phyloP scores from a whole-genome alignment of 1,140 invertebrate species.

The Sycophila sp. region DNA sequence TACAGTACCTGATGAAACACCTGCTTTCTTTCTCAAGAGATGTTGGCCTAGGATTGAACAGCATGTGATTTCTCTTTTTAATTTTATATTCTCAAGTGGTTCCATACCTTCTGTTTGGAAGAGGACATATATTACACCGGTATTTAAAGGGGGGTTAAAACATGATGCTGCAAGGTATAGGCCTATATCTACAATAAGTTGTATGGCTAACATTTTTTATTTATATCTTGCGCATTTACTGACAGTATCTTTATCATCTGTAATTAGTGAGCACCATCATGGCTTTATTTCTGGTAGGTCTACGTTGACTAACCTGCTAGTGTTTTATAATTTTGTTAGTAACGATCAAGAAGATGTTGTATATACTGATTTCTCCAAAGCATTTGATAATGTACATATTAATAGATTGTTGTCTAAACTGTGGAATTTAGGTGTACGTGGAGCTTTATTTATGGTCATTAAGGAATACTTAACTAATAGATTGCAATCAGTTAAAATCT shows the following conservation, averaged over 20 bases:
- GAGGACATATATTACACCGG: too few species aligned
- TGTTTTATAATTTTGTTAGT: constrained; percentile 41
- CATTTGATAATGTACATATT: constrained; percentile 47
- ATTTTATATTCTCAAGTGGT: too few species aligned
- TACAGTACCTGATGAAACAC: too few species aligned
- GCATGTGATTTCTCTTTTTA: too few species aligned
- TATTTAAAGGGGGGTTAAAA: constrained; percentile 34
- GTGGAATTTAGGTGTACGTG: neutral
- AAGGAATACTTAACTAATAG: neutral
- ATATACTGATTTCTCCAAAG: too few species aligned
- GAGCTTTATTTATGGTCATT: too few species aligned
- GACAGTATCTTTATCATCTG: neutral
- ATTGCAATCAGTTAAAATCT: neutral
- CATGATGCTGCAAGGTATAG: constrained; percentile 41
- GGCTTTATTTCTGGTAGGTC: constrained; percentile 44
- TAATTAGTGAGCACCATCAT: constrained; percentile 40
- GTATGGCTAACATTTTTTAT: constrained; percentile 49
- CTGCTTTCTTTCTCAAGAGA: neutral
- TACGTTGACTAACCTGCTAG: constrained; percentile 42
- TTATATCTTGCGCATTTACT: constrained; percentile 36
- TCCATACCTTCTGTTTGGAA: too few species aligned
- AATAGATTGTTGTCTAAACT: constrained; percentile 4
- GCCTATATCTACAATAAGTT: constrained; percentile 45
- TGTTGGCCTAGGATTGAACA: too few species aligned
- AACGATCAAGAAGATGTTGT: constrained; percentile 45